These are phyloP conservation scores for Anguilla anguilla DNA, from an alignment of 2,797 vertebrate species.

Conservation along the genomic window DNA sequence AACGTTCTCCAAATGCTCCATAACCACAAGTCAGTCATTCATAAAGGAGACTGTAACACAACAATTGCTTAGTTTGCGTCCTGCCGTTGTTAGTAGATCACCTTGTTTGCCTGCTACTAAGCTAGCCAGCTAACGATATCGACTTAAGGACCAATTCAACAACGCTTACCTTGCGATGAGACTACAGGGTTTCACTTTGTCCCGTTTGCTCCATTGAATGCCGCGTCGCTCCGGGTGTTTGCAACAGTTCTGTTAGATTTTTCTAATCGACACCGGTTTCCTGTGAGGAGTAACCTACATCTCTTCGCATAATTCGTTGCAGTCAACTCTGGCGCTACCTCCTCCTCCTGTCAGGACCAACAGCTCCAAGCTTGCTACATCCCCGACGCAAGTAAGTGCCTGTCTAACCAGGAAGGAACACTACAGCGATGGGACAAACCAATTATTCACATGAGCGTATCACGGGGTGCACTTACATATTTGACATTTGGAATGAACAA, in stretches of 20 bases:
- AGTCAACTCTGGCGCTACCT: background rate
- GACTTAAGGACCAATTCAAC: background rate
- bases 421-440: slow-evolving; percentile 69
- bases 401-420: slow-evolving; percentile 63
- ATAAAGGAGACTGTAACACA: background rate
- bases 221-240: background rate
- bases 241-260: background rate
- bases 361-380: background rate
- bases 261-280: background rate
- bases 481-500: background rate
- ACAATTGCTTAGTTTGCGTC: background rate
- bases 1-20: background rate
- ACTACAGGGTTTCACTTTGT: background rate
- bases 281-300: background rate
- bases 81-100: background rate
- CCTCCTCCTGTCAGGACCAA: background rate
- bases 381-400: background rate
- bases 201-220: background rate
- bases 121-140: background rate
- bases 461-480: background rate
- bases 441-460: slow-evolving; percentile 35
- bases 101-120: background rate
- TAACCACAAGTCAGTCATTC: background rate
- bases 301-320: background rate
- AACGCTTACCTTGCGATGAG: background rate